Percentiles rank a stretch among this genome's conserved stretches.
These are phyloP conservation scores for Tenthredo distinguenda DNA, from an alignment of 2,888 invertebrate genomes.

Conservation along the genomic window DNA sequence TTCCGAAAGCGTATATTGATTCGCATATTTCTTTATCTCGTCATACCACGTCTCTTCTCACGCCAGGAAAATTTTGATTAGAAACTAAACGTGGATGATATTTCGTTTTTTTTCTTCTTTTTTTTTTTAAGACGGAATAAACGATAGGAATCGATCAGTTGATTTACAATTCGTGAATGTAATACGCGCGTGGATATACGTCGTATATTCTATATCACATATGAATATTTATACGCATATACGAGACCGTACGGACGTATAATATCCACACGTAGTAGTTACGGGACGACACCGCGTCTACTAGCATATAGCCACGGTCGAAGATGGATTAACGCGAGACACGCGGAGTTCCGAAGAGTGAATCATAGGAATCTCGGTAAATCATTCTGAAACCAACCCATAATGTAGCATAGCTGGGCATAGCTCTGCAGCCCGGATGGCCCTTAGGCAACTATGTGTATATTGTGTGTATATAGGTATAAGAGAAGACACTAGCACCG, in stretches of 20 bases:
- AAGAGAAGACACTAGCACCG: not conserved
- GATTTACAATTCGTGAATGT: not conserved
- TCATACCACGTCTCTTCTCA: too few relatives aligned
- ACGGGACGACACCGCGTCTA: not conserved
- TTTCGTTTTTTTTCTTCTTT: too few relatives aligned
- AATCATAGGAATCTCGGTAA: constrained; percentile 39
- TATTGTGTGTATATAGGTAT: too few relatives aligned
- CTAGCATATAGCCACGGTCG: constrained; percentile 4
- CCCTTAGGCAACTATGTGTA: not conserved
- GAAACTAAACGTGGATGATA: too few relatives aligned
- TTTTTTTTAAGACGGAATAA: not conserved
- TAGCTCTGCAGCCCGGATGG: constrained; percentile 20
- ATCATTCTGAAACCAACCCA: constrained; percentile 36
- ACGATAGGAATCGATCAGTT: not conserved
- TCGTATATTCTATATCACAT: too few relatives aligned
- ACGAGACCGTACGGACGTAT: not conserved
- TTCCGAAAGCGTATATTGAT: not conserved
- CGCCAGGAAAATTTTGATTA: too few relatives aligned
- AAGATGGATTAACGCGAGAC: constrained; percentile 38
- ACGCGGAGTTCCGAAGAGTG: constrained; percentile 30
- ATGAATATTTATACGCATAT: not conserved
- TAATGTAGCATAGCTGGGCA: constrained; percentile 11
- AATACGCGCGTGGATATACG: too few relatives aligned
- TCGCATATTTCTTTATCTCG: not conserved
- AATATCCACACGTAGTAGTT: not conserved